Conservation (phyloP, 2,797 vertebrate species). For the Ctenopoma kingsleyae region DNA sequence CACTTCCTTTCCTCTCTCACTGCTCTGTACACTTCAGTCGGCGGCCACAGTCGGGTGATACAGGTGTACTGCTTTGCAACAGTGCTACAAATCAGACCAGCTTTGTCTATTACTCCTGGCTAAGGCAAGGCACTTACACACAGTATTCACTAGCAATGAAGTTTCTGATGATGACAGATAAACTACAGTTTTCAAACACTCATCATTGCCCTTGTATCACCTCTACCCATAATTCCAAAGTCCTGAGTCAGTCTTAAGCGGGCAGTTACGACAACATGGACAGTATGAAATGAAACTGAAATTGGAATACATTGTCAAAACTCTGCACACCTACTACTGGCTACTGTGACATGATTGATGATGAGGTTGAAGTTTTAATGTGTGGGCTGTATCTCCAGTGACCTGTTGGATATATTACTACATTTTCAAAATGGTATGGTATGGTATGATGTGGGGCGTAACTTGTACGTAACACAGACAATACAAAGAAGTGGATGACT, state of each 20-base stretch:
- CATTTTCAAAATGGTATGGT: not conserved
- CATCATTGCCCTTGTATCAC: not conserved
- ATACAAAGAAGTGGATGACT: too few relatives aligned
- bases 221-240: not conserved
- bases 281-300: not conserved
- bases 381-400: not conserved
- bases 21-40: not conserved
- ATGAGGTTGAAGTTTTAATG: not conserved
- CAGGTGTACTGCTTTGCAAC: conserved; percentile 8
- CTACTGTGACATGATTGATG: not conserved
- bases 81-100: conserved; percentile 28
- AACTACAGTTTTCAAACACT: not conserved
- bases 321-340: not conserved
- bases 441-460: too few relatives aligned
- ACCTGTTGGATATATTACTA: not conserved
- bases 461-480: too few relatives aligned
- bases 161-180: not conserved
- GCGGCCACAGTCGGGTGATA: not conserved
- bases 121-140: not conserved
- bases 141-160: not conserved
- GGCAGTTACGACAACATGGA: too few relatives aligned
- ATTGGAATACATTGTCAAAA: not conserved
- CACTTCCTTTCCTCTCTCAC: conserved; percentile 7
- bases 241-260: not conserved
- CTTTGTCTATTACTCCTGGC: not conserved